Evolutionary conservation across 2,113 vertebrate genomes (phyloP).

Genomic region (Tringa solitaria): DNA sequence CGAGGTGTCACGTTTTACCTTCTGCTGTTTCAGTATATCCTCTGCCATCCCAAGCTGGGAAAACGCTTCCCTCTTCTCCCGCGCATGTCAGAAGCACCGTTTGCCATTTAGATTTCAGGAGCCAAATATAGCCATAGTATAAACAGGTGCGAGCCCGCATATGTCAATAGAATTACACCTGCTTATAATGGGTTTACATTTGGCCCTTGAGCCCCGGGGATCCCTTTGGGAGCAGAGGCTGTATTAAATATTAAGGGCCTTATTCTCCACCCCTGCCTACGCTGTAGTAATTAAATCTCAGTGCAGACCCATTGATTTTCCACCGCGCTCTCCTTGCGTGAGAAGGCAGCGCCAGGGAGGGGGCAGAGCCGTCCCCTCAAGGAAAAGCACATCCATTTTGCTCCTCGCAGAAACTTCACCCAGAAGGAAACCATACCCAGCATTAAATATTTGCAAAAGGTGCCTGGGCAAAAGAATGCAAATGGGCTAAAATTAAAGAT

Average conservation of each 20-base stretch:
- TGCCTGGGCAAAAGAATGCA: not conserved
- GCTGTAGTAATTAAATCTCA: slow-evolving; percentile 45
- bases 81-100: not conserved
- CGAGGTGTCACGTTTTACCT: not conserved
- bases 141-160: slow-evolving; percentile 22
- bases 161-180: slow-evolving; percentile 51
- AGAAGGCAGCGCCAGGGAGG: not conserved
- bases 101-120: slow-evolving; percentile 29
- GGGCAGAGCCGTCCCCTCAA: not conserved
- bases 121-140: not conserved
- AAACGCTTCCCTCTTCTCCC: not conserved
- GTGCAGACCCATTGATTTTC: slow-evolving; percentile 27
- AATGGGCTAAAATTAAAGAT: not conserved
- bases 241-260: slow-evolving; percentile 64
- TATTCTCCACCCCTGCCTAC: slow-evolving; percentile 28
- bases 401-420: not conserved
- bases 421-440: not conserved
- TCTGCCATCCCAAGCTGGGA: not conserved
- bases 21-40: not conserved
- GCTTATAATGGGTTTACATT: slow-evolving; percentile 51
- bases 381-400: not conserved
- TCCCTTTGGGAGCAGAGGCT: slow-evolving; percentile 13
- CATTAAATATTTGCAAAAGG: not conserved
- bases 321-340: not conserved
- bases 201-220: slow-evolving; percentile 27